These are phyloP conservation scores for Macrophya annulata DNA, from an alignment of 2,888 invertebrate species.

Conservation along the genomic window DNA sequence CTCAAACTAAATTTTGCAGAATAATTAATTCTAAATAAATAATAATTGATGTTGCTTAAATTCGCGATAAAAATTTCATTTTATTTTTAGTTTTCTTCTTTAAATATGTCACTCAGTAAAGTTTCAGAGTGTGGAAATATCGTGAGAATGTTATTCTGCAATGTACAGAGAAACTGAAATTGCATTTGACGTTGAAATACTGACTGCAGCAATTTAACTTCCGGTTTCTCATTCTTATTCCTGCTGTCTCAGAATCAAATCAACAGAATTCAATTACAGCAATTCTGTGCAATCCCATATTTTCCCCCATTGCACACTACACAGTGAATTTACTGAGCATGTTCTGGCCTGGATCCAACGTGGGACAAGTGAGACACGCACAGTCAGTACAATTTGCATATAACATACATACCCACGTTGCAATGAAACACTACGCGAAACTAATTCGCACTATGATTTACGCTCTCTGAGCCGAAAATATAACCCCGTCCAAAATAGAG, in stretches of 20 bases:
- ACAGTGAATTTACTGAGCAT: not conserved
- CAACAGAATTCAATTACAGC: slow-evolving; percentile 18
- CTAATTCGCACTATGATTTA: slow-evolving; percentile 43
- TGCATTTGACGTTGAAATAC: slow-evolving; percentile 1
- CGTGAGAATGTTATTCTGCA: not conserved
- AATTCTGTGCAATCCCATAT: slow-evolving; percentile 9
- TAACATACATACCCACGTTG: not conserved
- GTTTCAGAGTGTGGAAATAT: not conserved
- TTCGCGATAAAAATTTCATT: not conserved
- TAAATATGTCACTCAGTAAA: not conserved
- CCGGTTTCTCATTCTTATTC: slow-evolving; percentile 15
- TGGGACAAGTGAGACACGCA: slow-evolving; percentile 33
- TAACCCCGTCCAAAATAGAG: slow-evolving; percentile 14
- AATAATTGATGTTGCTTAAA: not conserved
- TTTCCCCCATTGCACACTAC: not conserved
- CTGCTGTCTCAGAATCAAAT: not conserved
- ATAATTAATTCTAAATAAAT: not conserved
- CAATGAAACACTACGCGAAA: slow-evolving; percentile 25
- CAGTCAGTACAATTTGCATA: not conserved
- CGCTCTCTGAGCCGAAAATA: slow-evolving; percentile 27
- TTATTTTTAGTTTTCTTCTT: not conserved
- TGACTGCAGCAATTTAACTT: not conserved
- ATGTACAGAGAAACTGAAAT: not conserved
- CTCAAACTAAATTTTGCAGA: no score
- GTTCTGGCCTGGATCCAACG: slow-evolving; percentile 37